These are phyloP conservation scores for Hirtodrosophila cameraria DNA, from an alignment of 2,888 invertebrate species.

Conservation along the genomic window DNA sequence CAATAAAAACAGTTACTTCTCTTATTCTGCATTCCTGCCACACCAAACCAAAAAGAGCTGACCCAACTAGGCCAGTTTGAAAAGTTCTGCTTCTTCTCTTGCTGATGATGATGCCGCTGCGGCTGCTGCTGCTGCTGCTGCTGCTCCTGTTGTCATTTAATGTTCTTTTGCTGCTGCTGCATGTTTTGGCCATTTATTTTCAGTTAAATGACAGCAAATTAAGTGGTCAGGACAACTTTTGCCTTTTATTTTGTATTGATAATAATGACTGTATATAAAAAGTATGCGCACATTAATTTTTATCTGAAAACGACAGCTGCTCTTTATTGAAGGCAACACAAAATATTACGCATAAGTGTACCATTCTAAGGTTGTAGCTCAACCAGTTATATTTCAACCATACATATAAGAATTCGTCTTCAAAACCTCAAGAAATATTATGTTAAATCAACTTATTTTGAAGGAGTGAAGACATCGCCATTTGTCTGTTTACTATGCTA, in stretches of 20 bases:
- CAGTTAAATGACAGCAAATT: constrained; percentile 71
- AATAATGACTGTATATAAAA: constrained; percentile 61
- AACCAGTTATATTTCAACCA: no score
- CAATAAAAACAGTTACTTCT: constrained; percentile 57
- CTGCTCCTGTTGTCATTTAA: constrained; percentile 7
- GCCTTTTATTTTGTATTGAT: constrained; percentile 64
- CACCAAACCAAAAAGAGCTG: constrained; percentile 39
- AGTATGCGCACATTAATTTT: constrained; percentile 64
- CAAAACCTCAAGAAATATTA: not conserved
- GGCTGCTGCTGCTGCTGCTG: not conserved
- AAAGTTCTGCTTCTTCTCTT: not conserved
- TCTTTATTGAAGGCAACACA: constrained; percentile 19
- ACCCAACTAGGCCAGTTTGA: constrained; percentile 26
- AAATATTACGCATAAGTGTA: constrained; percentile 14
- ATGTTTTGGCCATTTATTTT: constrained; percentile 67
- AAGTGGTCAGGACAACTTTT: constrained; percentile 62
- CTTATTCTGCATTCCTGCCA: constrained; percentile 22
- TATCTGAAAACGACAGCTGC: constrained; percentile 67
- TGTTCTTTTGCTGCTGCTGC: constrained; percentile 21
- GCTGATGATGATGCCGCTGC: no score
- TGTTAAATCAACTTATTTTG: no score
- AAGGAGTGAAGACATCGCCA: no score
- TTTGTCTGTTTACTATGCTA: no score
- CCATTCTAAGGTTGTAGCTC: not conserved
- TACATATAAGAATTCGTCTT: not conserved